Conservation (phyloP, 2,113 vertebrate species). For the Callithrix jacchus region DNA sequence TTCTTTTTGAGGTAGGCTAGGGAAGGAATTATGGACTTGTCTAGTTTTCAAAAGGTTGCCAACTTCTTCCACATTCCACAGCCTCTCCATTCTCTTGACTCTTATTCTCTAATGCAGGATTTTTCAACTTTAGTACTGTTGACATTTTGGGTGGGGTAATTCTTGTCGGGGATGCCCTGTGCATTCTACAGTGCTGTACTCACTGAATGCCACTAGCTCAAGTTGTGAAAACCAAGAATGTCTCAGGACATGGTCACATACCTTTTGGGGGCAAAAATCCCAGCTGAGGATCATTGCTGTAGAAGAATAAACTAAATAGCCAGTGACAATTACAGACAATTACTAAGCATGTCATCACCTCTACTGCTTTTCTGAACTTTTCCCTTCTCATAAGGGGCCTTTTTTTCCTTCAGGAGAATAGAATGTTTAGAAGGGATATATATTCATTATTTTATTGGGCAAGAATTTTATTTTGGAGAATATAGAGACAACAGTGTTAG, state of each 20-base stretch:
- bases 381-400: neutral
- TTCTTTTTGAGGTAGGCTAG: slow-evolving; percentile 29
- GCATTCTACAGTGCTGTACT: neutral
- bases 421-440: neutral
- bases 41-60: slow-evolving; percentile 18
- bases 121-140: neutral
- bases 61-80: neutral
- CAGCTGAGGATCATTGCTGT: neutral
- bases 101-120: neutral
- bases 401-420: neutral
- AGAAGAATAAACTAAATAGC: neutral
- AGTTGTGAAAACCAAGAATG: neutral
- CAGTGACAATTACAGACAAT: neutral
- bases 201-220: neutral
- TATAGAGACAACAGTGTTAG: neutral
- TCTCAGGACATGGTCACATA: neutral
- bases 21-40: neutral
- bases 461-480: neutral
- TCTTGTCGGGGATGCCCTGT: neutral
- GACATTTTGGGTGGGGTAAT: neutral
- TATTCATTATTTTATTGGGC: neutral
- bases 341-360: neutral
- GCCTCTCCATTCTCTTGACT: neutral
- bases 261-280: neutral
- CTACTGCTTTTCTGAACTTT: neutral